phyloP scores from a whole-genome alignment of 2,888 invertebrate species.

The Phymatocera aterrima region DNA sequence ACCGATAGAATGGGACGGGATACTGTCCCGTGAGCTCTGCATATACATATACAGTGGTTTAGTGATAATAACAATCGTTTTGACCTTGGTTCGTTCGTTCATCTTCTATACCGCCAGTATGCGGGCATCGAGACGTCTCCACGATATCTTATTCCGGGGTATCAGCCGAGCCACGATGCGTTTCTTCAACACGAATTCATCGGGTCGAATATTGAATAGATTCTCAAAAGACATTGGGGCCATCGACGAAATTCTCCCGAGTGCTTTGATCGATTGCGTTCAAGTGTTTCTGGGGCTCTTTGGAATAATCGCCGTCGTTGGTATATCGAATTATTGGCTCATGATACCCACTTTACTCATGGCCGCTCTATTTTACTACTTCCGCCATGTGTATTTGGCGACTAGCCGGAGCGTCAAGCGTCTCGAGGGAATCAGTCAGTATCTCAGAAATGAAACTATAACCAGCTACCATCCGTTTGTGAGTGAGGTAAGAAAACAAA shows the following conservation, averaged over 20 bases:
- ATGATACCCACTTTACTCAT: conserved; percentile 84
- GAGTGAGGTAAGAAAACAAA: not conserved
- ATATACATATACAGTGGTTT: conserved; percentile 77
- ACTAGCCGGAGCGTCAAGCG: conserved; percentile 90
- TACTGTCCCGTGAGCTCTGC: conserved; percentile 73
- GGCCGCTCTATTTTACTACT: conserved; percentile 83
- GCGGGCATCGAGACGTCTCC: conserved; percentile 86
- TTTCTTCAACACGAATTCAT: conserved; percentile 93
- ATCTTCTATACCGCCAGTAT: conserved; percentile 83
- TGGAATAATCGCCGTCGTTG: conserved; percentile 88
- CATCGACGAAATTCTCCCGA: conserved; percentile 81
- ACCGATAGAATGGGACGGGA: conserved; percentile 50
- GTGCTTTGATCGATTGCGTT: conserved; percentile 80
- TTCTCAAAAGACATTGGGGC: conserved; percentile 93
- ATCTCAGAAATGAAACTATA: no score
- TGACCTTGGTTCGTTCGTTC: conserved; percentile 75
- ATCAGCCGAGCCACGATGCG: conserved; percentile 88
- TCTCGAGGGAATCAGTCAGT: conserved; percentile 88
- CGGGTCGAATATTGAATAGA: conserved; percentile 89
- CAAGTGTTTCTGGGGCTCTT: conserved; percentile 89
- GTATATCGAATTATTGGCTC: conserved; percentile 85
- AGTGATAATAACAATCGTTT: conserved; percentile 71
- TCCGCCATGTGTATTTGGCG: conserved; percentile 86
- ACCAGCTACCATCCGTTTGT: not conserved
- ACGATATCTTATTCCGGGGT: conserved; percentile 90